A percentile compares a stretch with the other conserved stretches of the same genome.
Conservation (phyloP, 2,797 vertebrate genomes). For the Anisognathus igniventris region DNA sequence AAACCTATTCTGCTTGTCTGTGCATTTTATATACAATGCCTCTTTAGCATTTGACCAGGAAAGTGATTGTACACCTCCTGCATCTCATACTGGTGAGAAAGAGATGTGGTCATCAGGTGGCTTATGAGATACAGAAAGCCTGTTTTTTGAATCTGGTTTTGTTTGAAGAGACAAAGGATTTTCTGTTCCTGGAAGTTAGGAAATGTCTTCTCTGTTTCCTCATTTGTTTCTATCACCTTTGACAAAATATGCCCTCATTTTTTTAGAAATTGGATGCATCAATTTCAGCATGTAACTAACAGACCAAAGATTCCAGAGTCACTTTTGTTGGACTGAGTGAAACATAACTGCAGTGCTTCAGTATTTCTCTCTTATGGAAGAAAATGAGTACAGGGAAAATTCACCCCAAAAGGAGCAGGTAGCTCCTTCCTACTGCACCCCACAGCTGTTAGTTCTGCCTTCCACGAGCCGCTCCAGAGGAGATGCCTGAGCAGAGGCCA, state of each 20-base stretch:
- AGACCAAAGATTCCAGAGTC: background rate
- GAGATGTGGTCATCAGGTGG: background rate
- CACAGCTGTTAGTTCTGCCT: background rate
- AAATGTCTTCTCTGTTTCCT: background rate
- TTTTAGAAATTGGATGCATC: background rate
- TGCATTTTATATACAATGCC: constrained; percentile 62
- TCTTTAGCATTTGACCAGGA: constrained; percentile 47
- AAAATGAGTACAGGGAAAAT: background rate
- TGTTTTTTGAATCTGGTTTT: background rate
- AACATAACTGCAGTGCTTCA: background rate
- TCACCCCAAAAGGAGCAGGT: background rate
- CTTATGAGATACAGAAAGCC: background rate
- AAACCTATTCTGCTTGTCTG: constrained; percentile 71
- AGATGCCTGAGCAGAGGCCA: background rate
- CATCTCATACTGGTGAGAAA: background rate
- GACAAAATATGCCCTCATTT: background rate
- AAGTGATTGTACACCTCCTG: background rate
- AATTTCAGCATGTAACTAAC: background rate
- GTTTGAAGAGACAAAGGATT: background rate
- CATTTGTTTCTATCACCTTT: background rate
- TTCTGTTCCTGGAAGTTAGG: background rate
- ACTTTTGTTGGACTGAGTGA: background rate
- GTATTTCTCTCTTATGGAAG: background rate
- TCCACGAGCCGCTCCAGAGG: background rate
- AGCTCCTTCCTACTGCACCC: background rate